Conservation (phyloP, 2,797 vertebrate genomes). For the Mionectes olivaceus region DNA sequence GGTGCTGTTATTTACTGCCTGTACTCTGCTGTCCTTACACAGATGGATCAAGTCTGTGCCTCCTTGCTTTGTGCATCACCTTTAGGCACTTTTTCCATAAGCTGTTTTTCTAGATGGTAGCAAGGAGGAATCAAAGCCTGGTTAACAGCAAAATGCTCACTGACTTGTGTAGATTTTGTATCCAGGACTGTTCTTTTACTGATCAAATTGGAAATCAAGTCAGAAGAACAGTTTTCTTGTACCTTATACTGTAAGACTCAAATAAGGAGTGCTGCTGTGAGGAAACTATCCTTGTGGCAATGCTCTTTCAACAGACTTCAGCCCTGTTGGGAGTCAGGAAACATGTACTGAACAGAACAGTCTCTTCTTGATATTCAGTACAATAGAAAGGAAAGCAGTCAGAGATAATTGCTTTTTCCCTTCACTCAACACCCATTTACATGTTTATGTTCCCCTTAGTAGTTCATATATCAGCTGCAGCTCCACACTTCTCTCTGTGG, state of each 20-base stretch:
- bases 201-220: neutral
- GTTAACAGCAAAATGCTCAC: neutral
- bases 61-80: neutral
- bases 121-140: neutral
- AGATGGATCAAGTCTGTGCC: neutral
- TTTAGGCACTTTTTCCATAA: neutral
- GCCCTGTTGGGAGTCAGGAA: neutral
- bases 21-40: neutral
- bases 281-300: neutral
- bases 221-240: neutral
- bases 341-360: neutral
- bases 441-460: neutral
- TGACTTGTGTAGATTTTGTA: neutral
- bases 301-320: neutral
- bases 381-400: neutral
- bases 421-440: neutral
- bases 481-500: fast-evolving
- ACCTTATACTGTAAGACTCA: neutral
- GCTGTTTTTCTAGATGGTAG: neutral
- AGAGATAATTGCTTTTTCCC: neutral
- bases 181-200: neutral
- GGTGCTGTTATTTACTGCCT: neutral
- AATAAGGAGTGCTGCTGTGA: neutral
- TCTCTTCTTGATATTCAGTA: neutral
- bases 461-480: neutral